phyloP scores from a whole-genome alignment of 2,113 vertebrate species.

The Nesoenas mayeri region DNA sequence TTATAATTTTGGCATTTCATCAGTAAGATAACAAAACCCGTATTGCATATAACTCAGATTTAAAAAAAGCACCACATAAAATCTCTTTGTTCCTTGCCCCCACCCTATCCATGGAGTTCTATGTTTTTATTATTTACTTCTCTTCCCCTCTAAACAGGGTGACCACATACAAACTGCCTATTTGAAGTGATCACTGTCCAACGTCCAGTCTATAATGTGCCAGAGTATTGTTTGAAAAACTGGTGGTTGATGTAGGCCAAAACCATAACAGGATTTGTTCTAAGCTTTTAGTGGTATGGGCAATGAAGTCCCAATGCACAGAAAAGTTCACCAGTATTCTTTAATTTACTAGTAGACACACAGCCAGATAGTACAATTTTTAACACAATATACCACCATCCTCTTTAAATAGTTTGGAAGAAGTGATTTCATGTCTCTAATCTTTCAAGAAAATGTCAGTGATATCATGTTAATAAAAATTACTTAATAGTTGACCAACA shows the following conservation, averaged over 20 bases:
- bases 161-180: neutral
- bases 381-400: neutral
- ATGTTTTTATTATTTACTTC: neutral
- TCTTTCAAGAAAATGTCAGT: neutral
- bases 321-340: neutral
- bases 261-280: neutral
- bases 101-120: accelerated
- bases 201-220: neutral
- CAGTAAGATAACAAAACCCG: neutral
- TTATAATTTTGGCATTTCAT: neutral
- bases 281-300: neutral
- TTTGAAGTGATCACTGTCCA: neutral
- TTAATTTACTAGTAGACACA: neutral
- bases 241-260: neutral
- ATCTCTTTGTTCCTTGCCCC: neutral
- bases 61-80: neutral
- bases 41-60: neutral
- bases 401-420: neutral
- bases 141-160: neutral
- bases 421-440: neutral
- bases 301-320: neutral
- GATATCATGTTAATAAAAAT: neutral
- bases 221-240: neutral
- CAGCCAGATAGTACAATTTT: neutral
- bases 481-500: neutral